A percentile compares a stretch with the other conserved stretches of the same genome.
phyloP scores from a whole-genome alignment of 2,888 invertebrate species.

The Synergus itoensis region DNA sequence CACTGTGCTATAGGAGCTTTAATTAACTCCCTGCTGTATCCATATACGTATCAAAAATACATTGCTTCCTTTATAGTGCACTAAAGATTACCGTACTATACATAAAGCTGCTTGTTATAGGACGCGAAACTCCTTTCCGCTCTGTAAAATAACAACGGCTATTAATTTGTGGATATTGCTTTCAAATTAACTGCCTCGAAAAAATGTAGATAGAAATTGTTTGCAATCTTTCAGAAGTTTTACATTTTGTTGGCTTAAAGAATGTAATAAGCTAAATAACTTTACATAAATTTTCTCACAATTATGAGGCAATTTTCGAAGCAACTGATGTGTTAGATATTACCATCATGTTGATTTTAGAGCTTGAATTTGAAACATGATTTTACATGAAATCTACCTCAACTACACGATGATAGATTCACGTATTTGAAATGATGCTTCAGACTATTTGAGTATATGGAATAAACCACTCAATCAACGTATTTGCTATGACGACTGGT shows the following conservation, averaged over 20 bases:
- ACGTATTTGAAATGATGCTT: too few species aligned
- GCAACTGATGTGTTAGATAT: too few species aligned
- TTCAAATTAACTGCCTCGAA: neutral
- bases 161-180: neutral
- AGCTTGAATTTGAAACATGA: too few species aligned
- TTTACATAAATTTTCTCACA: too few species aligned
- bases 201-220: neutral
- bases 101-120: neutral
- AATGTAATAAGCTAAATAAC: neutral
- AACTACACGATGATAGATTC: too few species aligned
- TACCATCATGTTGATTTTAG: too few species aligned
- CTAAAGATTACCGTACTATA: neutral
- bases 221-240: neutral
- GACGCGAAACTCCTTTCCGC: neutral
- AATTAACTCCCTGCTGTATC: conserved; percentile 25
- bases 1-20: conserved; percentile 5
- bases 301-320: too few species aligned
- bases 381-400: too few species aligned
- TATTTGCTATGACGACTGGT: too few species aligned
- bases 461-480: too few species aligned
- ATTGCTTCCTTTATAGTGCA: conserved; percentile 31
- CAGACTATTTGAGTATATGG: too few species aligned
- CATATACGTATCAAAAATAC: conserved; percentile 35
- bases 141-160: neutral
- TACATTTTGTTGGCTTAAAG: neutral